These are phyloP conservation scores for Percopsis omiscomaycus DNA, from an alignment of 2,797 vertebrate species.

Conservation along the genomic window DNA sequence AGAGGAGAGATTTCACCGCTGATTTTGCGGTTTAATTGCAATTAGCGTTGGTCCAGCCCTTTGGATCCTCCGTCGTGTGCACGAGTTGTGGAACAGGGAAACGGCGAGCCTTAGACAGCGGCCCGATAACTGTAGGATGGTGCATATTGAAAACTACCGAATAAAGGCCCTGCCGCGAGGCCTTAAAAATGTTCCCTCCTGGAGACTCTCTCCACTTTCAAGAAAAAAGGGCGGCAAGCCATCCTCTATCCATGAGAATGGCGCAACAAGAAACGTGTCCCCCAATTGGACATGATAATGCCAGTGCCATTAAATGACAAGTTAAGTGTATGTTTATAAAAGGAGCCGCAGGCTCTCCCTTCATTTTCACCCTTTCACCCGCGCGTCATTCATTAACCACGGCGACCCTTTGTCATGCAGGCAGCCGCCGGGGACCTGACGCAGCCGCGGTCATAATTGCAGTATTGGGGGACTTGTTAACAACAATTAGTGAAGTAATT, in stretches of 20 bases:
- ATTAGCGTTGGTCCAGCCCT: constrained; percentile 57
- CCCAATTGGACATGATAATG: constrained; percentile 62
- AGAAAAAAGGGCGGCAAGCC: constrained; percentile 14
- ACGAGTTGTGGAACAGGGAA: background rate
- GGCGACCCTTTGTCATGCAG: constrained; percentile 71
- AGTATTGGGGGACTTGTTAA: constrained; percentile 80
- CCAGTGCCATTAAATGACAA: constrained; percentile 66
- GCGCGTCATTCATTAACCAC: constrained; percentile 78
- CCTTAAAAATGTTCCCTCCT: constrained; percentile 34
- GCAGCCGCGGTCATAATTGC: constrained; percentile 73
- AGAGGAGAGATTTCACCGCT: constrained; percentile 55
- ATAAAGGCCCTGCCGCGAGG: constrained; percentile 7
- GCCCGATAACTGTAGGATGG: constrained; percentile 1
- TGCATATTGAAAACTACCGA: background rate
- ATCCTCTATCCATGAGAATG: constrained; percentile 62
- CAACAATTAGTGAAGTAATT: constrained; percentile 85
- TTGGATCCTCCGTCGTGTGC: background rate
- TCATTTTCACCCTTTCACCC: constrained; percentile 68
- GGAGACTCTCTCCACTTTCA: constrained; percentile 17
- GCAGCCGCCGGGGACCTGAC: constrained; percentile 56
- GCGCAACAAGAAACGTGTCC: constrained; percentile 67
- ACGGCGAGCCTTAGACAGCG: background rate
- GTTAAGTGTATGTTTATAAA: constrained; percentile 75
- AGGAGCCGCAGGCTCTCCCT: constrained; percentile 44
- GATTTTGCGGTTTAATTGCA: constrained; percentile 68